Evolutionary conservation across 2,888 invertebrate genomes (phyloP), one percentile per base, ranked within the genome.

Genomic region (Carpatolechia fugitivella): DNA sequence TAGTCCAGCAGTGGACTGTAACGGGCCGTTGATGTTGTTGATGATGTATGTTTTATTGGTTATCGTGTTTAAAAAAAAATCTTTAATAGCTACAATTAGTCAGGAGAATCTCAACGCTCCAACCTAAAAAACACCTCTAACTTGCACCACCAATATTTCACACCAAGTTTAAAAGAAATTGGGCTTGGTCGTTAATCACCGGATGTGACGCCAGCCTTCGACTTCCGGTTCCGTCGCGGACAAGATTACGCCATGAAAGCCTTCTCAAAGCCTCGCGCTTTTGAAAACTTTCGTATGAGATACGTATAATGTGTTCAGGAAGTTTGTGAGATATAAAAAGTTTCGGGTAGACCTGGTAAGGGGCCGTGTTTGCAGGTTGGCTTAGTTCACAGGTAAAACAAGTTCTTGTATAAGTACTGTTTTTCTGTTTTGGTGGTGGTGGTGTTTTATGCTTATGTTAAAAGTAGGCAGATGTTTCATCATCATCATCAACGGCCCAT

Each of bases 121-220:
- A 6, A 3, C 24, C 24, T 6, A 24, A 24, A 24, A n/a, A n/a
- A n/a, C 14, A 38, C 38, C 18, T 18, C 10, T 5, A 4, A 20
- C 13, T 50, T 20, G 1, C 30, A 41, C 29, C 51, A 10, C 29
- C 6, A 14, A 16, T n/a, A 40, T 18, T 29, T 33, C 38, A 20
- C 18, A 38, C 57, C 31, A 38, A 52, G 46, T 57, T 57, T 54
- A 52, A 55, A 57, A 54, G 54, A 57, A 57, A 55, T 55, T 55
- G 54, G 52, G 33, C 40, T 33, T 35, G 48, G 51, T 54, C 57
- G 54, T 57, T 57, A 57, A 57, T 57, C 54, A 57, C 57, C 51
- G 57, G 57, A 57, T 38, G 57, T 57, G 57, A 57, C 54, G 54
- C 30, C 30, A 35, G 10, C 31, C 33, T 41, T 50, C 50, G 49